Conservation (phyloP, 2,113 vertebrate genomes). For the Chaenogobius annularis region DNA sequence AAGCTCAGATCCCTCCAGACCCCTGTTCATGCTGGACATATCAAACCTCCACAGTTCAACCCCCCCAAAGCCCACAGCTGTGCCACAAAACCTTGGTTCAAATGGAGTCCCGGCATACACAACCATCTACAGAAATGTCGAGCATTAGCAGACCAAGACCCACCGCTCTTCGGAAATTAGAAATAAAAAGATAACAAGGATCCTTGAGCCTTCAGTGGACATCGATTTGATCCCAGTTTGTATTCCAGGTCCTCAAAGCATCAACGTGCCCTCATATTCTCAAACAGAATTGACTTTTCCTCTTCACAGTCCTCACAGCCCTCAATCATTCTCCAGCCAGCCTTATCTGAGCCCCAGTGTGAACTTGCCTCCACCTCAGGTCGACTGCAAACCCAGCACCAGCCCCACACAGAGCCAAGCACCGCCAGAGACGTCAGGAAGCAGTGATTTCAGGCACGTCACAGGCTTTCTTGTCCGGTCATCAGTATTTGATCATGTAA, state of each 20-base stretch:
- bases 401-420: constrained; percentile 35
- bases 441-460: constrained; percentile 73
- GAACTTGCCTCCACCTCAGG: constrained; percentile 16
- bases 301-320: constrained; percentile 55
- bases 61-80: constrained; percentile 22
- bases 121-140: constrained; percentile 17
- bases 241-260: constrained; percentile 59
- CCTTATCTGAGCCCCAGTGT: constrained; percentile 45
- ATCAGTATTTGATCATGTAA: background rate
- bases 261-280: constrained; percentile 35
- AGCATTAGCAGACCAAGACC: constrained; percentile 77
- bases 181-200: constrained; percentile 51
- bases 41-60: constrained; percentile 24
- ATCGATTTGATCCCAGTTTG: constrained; percentile 70
- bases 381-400: constrained; percentile 39
- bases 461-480: background rate
- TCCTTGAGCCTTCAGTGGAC: constrained; percentile 66
- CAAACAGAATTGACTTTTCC: constrained; percentile 49
- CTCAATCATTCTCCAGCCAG: constrained; percentile 37
- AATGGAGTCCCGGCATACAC: constrained; percentile 19
- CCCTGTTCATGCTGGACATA: constrained; percentile 38
- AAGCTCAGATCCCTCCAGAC: constrained; percentile 43
- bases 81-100: constrained; percentile 20
- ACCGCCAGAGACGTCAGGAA: constrained; percentile 47
- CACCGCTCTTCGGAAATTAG: constrained; percentile 66